Evolutionary conservation across 2,888 invertebrate species (phyloP).

Genomic region (Luperina nickerlii): DNA sequence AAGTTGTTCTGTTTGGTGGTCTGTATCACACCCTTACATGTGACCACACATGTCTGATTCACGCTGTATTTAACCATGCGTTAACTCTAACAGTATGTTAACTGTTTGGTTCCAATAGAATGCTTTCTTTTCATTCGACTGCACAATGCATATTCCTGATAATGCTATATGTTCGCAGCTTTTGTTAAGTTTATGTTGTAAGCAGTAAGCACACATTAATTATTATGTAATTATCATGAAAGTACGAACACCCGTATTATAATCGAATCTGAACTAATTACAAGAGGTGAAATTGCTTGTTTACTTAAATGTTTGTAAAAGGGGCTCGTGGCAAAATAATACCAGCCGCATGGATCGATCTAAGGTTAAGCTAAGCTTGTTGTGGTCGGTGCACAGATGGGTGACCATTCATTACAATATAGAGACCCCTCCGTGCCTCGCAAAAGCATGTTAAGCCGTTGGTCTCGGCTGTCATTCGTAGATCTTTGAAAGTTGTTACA

Average conservation of each 20-base stretch:
- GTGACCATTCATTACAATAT: too few relatives aligned
- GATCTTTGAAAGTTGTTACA: too few relatives aligned
- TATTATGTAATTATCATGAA: not conserved
- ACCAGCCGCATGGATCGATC: too few relatives aligned
- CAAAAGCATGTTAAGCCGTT: too few relatives aligned
- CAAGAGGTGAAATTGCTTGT: not conserved
- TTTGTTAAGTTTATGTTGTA: not conserved
- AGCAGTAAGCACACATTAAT: not conserved
- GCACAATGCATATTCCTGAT: conserved; percentile 47
- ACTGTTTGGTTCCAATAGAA: conserved; percentile 48
- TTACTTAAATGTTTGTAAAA: too few relatives aligned
- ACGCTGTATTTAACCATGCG: conserved; percentile 1
- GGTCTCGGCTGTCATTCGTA: too few relatives aligned
- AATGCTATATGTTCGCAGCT: not conserved
- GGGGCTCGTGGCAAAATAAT: too few relatives aligned
- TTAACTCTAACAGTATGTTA: conserved; percentile 15
- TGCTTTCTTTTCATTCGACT: conserved; percentile 29
- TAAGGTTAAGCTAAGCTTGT: too few relatives aligned
- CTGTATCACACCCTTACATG: not conserved
- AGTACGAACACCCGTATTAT: not conserved
- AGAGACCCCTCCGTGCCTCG: too few relatives aligned
- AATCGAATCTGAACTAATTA: not conserved
- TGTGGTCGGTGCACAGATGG: too few relatives aligned
- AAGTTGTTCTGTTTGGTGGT: not conserved
- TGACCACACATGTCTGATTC: not conserved